Evolutionary conservation across 2,888 invertebrate genomes (phyloP), one percentile per base, ranked within the genome.

Genomic region (Hirtodrosophila duncani): DNA sequence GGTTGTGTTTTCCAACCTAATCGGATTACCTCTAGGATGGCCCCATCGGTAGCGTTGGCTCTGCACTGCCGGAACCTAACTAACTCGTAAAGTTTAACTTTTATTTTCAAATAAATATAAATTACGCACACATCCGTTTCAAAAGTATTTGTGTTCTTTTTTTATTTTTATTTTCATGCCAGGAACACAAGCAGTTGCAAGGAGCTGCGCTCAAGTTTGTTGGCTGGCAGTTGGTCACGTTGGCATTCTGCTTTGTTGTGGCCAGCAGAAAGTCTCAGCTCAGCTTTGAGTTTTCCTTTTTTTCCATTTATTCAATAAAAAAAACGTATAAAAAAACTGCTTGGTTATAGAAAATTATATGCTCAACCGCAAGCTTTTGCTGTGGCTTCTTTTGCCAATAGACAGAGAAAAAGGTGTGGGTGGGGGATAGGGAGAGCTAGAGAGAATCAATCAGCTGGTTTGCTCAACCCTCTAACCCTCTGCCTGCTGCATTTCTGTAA

Each of bases 301-400:
- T 48, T 46, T 13, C 43, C 52, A 43, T 43, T 30, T 42, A 30
- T 30, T 11, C 20, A 8, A n/a, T 18, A 27, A 9, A 5, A 27
- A 8, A 27, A 6, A 6, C 17, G 3, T 6, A 17, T 7, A 8
- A 20, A 36, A n/a, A 44, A 29, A 41, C n/a, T n/a, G n/a, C 10
- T 38, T 16, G 39, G 33, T 31, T 58, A 21, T 46, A 46, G 62
- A 43, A 68, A 77, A 72, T 65, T 60, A 65, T 65, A 57, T 63
- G 56, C 60, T 51, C 53, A 53, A 58, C 79, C 75, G 36, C 71
- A 72, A 64, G 71, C 79, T 52, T 71, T 78, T 71, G 71, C 61
- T 70, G 79, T 78, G 71, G 71, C 67, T 70, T 58, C 31, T 63
- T 63, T 46, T 39, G 51, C 62, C 55, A 62, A 68, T 65, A 23